These are phyloP conservation scores for Trichonephila clavata DNA, from an alignment of 1,140 invertebrate species.

Conservation along the genomic window DNA sequence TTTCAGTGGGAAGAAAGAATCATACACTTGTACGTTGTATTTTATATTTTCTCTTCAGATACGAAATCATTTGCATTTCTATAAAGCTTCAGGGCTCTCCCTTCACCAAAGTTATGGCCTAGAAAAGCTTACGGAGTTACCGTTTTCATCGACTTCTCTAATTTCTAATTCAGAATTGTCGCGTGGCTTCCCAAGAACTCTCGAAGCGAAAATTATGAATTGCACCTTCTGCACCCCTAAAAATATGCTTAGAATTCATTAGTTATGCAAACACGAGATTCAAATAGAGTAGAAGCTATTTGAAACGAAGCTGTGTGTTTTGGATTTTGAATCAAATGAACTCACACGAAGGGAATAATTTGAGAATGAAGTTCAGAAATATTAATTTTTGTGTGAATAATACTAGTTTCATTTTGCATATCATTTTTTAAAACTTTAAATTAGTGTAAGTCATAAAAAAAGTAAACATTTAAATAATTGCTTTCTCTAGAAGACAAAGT, in stretches of 20 bases:
- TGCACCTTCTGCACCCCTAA: conserved; percentile 17
- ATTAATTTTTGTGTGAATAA: neutral
- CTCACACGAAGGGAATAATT: neutral
- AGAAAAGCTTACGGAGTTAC: conserved; percentile 17
- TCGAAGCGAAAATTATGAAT: conserved; percentile 43
- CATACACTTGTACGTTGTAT: neutral
- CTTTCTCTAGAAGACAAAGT: too few relatives aligned
- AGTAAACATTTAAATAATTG: too few relatives aligned
- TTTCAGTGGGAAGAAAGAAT: neutral
- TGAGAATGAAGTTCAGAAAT: neutral
- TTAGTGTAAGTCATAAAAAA: too few relatives aligned
- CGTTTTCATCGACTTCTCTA: conserved; percentile 33
- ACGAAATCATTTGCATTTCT: conserved; percentile 32
- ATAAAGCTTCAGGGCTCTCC: neutral
- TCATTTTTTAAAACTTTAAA: neutral
- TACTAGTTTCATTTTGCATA: neutral
- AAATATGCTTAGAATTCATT: conserved; percentile 35
- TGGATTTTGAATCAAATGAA: conserved; percentile 16
- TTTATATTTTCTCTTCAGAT: conserved; percentile 2
- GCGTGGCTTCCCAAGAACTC: conserved; percentile 25
- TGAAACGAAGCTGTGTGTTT: neutral
- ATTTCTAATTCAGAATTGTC: conserved; percentile 38
- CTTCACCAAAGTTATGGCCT: neutral
- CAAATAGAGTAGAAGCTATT: neutral
- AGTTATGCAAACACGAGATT: conserved; percentile 19